Evolutionary conservation across 2,113 vertebrate genomes (phyloP).

Genomic region (Leucoraja erinaceus): DNA sequence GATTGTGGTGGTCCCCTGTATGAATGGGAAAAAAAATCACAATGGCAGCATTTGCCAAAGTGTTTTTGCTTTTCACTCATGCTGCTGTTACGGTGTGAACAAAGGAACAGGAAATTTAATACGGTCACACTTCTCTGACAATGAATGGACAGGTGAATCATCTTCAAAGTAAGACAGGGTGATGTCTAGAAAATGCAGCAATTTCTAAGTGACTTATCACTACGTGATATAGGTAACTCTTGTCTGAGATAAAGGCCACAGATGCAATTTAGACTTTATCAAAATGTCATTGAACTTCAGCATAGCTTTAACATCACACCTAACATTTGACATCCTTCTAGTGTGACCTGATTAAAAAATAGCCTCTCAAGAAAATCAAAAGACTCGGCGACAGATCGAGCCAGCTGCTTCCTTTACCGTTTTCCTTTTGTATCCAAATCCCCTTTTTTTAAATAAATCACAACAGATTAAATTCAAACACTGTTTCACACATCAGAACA

Average conservation of each 20-base stretch:
- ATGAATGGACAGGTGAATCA: background rate
- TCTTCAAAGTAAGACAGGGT: background rate
- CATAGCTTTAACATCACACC: background rate
- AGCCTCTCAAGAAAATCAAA: conserved; percentile 25
- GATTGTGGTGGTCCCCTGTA: background rate
- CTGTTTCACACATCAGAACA: conserved; percentile 10
- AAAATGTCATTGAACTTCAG: conserved; percentile 27
- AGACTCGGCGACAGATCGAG: background rate
- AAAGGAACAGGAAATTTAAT: too few relatives aligned
- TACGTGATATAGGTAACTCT: background rate
- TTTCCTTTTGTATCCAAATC: conserved; percentile 3
- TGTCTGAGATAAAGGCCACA: background rate
- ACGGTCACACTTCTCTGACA: background rate
- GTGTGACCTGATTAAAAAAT: conserved; percentile 11
- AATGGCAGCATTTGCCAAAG: background rate
- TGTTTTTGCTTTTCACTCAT: background rate
- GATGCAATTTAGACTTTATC: background rate
- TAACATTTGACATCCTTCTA: background rate
- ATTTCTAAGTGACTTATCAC: background rate
- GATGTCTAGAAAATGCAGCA: background rate
- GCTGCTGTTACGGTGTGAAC: background rate
- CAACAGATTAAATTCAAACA: conserved; percentile 22
- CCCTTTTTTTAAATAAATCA: background rate
- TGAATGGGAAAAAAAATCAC: background rate
- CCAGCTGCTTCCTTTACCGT: conserved; percentile 24